These are phyloP conservation scores for Scaptomyza polygonia DNA, from an alignment of 2,888 invertebrate species.

Conservation along the genomic window DNA sequence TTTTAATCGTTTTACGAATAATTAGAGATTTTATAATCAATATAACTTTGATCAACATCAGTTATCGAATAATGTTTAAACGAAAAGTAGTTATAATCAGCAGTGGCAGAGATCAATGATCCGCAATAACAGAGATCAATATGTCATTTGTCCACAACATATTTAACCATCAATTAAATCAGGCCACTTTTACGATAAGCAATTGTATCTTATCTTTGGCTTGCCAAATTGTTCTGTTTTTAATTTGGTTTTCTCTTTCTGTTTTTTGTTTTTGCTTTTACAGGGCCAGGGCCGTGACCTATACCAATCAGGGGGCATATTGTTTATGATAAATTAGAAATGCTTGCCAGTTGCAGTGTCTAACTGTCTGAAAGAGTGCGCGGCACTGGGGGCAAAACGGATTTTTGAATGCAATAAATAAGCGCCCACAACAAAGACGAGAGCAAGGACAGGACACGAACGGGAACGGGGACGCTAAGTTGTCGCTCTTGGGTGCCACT, in stretches of 20 bases:
- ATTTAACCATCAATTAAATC: no score
- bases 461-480: slow-evolving; percentile 40
- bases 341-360: slow-evolving; percentile 54
- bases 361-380: slow-evolving; percentile 2
- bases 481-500: slow-evolving; percentile 73
- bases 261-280: slow-evolving; percentile 11
- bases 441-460: slow-evolving; percentile 1
- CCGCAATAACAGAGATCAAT: no score
- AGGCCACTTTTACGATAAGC: not conserved
- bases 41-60: not conserved
- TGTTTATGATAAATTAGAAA: slow-evolving; percentile 72
- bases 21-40: no score
- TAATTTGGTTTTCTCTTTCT: not conserved
- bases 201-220: not conserved
- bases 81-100: no score
- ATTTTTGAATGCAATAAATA: slow-evolving; percentile 52
- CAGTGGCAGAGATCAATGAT: not conserved
- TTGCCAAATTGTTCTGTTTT: not conserved
- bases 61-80: not conserved
- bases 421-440: slow-evolving; percentile 43
- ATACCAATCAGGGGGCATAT: slow-evolving; percentile 65
- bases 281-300: slow-evolving; percentile 63
- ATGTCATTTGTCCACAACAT: no score
- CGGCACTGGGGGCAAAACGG: slow-evolving; percentile 15
- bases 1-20: no score